phyloP scores from a whole-genome alignment of 2,113 vertebrate genomes.

The Siniperca chuatsi region DNA sequence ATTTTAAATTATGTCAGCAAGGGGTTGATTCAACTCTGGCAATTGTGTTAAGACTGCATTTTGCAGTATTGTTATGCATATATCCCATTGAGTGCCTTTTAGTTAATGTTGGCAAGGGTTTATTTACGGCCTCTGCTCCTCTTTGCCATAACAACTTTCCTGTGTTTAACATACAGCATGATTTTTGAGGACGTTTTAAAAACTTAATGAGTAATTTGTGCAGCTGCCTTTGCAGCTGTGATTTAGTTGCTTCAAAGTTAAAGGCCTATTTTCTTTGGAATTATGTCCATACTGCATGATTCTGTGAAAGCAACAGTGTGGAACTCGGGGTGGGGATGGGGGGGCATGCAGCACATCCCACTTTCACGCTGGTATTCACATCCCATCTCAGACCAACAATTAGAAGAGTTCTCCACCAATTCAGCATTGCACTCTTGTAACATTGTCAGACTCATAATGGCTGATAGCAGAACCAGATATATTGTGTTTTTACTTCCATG shows the following conservation, averaged over 20 bases:
- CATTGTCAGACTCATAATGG: neutral
- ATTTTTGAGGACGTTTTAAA: slow-evolving; percentile 9
- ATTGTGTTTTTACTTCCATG: neutral
- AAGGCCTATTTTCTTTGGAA: neutral
- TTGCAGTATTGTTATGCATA: slow-evolving; percentile 43
- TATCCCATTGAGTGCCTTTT: neutral
- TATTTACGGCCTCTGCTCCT: slow-evolving; percentile 17
- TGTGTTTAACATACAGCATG: slow-evolving; percentile 12
- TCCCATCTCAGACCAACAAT: neutral
- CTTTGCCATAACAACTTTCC: slow-evolving; percentile 20
- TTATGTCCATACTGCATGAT: neutral
- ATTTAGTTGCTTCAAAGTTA: slow-evolving; percentile 13
- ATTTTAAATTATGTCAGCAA: slow-evolving; percentile 20
- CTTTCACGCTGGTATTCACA: neutral
- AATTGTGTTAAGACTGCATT: slow-evolving; percentile 14
- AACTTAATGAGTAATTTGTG: slow-evolving; percentile 27
- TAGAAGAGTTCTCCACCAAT: neutral
- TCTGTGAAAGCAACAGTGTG: neutral
- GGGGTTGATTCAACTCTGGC: slow-evolving; percentile 20
- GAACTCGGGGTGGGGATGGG: neutral
- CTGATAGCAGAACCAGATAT: neutral
- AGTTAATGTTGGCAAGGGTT: slow-evolving; percentile 17
- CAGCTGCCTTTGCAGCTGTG: slow-evolving; percentile 16
- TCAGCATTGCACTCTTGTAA: neutral
- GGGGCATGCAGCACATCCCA: accelerated